A percentile compares a stretch with the other conserved stretches of the same genome.
Evolutionary conservation across 1,140 invertebrate genomes (phyloP).

Genomic region (Drosophila varians): DNA sequence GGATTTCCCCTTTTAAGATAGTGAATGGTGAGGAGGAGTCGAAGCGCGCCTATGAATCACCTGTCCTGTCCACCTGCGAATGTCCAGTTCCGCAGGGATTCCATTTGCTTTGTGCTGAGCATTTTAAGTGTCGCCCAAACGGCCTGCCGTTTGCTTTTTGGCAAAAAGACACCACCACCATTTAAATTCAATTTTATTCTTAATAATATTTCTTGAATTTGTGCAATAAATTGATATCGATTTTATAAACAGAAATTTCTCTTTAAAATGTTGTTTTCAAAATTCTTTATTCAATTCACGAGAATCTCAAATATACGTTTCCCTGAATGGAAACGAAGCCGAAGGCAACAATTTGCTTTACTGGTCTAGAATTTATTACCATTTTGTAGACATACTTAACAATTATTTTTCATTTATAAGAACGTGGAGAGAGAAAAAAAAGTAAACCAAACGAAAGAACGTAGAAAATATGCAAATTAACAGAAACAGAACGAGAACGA

Average conservation of each 20-base stretch:
- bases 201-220: neutral
- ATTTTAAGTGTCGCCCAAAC: conserved; percentile 35
- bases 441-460: conserved; percentile 8
- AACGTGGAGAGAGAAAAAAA: conserved; percentile 41
- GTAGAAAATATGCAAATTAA: conserved; percentile 67
- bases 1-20: conserved; percentile 57
- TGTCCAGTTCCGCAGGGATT: conserved; percentile 47
- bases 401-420: conserved; percentile 63
- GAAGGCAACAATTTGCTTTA: conserved; percentile 54
- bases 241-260: neutral
- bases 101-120: conserved; percentile 41
- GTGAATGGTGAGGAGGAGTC: neutral
- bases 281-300: neutral
- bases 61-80: conserved; percentile 42
- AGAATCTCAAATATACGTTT: conserved; percentile 18
- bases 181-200: neutral
- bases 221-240: too few relatives aligned
- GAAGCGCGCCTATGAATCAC: conserved; percentile 58
- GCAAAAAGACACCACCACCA: neutral
- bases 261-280: neutral
- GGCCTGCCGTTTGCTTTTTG: conserved; percentile 26
- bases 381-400: conserved; percentile 51
- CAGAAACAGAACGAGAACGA: conserved; percentile 25
- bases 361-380: conserved; percentile 55
- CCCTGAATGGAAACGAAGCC: conserved; percentile 1